phyloP scores from a whole-genome alignment of 1,140 invertebrate species.

The Holotrichia oblita region DNA sequence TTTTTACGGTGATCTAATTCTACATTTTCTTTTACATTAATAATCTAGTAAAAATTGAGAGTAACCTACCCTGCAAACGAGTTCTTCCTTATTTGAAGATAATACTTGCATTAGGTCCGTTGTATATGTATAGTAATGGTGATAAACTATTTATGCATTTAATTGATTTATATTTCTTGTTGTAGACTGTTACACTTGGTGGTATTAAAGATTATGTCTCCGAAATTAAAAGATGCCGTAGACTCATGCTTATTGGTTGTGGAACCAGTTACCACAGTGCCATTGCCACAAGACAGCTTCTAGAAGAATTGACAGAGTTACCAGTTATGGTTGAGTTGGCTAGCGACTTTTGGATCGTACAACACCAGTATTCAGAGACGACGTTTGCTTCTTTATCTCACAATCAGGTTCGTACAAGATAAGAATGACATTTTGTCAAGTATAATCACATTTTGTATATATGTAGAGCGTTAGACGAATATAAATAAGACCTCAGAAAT shows the following conservation, averaged over 20 bases:
- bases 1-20: too few relatives aligned
- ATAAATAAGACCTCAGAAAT: too few relatives aligned
- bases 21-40: too few relatives aligned
- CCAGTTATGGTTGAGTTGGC: slow-evolving; percentile 99
- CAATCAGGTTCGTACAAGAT: slow-evolving; percentile 78
- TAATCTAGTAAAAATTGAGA: too few relatives aligned
- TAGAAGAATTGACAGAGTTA: slow-evolving; percentile 98
- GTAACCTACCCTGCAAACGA: too few relatives aligned
- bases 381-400: slow-evolving; percentile 99
- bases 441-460: background rate
- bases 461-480: too few relatives aligned
- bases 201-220: slow-evolving; percentile 92
- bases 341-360: slow-evolving; percentile 98
- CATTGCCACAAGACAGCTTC: slow-evolving; percentile 93
- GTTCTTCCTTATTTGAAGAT: too few relatives aligned
- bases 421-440: background rate
- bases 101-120: too few relatives aligned
- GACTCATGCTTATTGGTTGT: slow-evolving; percentile 97
- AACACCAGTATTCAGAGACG: slow-evolving; percentile 98
- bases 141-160: too few relatives aligned
- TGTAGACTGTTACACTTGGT: slow-evolving; percentile 67
- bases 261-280: slow-evolving; percentile 99
- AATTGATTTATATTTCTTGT: background rate
- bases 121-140: too few relatives aligned
- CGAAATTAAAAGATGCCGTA: slow-evolving; percentile 96